These are phyloP conservation scores for Trididemnum nubilum DNA, from an alignment of 23 tunicate genomes.

Conservation along the genomic window DNA sequence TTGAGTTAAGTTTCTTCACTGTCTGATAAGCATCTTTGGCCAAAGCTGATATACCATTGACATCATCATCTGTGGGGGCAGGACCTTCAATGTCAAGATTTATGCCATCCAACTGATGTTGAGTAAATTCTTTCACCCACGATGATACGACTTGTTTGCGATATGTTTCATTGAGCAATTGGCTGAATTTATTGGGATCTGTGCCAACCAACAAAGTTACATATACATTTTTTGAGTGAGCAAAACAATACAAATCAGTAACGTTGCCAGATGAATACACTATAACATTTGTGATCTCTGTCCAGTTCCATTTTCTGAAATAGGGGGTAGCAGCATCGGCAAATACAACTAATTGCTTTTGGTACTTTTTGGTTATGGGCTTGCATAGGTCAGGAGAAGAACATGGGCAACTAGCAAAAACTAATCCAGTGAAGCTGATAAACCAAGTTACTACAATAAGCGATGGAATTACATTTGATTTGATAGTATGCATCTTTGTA, in stretches of 20 bases:
- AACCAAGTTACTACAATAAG: not conserved
- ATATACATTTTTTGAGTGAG: slow-evolving; percentile 53
- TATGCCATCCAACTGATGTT: slow-evolving; percentile 56
- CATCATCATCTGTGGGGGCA: slow-evolving; percentile 37
- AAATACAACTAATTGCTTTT: slow-evolving; percentile 60
- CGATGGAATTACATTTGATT: too few species aligned
- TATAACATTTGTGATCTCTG: slow-evolving; percentile 66
- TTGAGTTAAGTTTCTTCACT: slow-evolving; percentile 40
- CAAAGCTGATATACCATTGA: slow-evolving; percentile 32
- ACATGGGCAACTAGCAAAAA: slow-evolving; percentile 41
- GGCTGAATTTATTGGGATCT: slow-evolving; percentile 11
- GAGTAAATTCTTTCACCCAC: slow-evolving; percentile 42
- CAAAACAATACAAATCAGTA: slow-evolving; percentile 67
- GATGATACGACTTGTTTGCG: slow-evolving; percentile 41
- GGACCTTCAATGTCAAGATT: slow-evolving; percentile 80
- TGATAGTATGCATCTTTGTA: not conserved
- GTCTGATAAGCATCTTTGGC: slow-evolving; percentile 39
- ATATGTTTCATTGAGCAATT: slow-evolving; percentile 25
- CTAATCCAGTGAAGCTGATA: not conserved
- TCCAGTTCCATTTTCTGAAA: slow-evolving; percentile 69
- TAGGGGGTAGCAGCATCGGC: slow-evolving; percentile 2
- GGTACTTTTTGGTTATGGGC: slow-evolving; percentile 47
- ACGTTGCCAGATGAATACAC: not conserved
- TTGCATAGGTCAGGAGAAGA: slow-evolving; percentile 39
- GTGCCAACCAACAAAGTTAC: slow-evolving; percentile 50